Conservation (phyloP, 2,888 invertebrate genomes). For the Polydrusus tereticollis region DNA sequence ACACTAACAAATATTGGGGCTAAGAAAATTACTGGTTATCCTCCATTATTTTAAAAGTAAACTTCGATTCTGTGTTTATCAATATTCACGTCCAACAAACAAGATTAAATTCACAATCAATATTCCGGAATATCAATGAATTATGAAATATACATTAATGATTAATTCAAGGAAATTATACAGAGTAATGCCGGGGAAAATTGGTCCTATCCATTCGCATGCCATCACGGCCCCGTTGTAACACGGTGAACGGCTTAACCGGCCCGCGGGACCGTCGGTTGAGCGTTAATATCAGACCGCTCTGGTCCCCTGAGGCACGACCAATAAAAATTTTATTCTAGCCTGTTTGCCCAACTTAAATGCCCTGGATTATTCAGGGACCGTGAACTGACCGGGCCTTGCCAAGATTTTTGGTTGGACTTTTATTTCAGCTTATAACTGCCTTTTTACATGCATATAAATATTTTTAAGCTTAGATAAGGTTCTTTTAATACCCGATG, state of each 20-base stretch:
- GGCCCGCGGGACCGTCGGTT: constrained; percentile 27
- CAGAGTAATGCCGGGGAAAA: constrained; percentile 22
- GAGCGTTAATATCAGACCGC: constrained; percentile 38
- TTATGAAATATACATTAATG: neutral
- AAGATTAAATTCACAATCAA: neutral
- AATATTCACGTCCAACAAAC: too few relatives aligned
- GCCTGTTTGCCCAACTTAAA: constrained; percentile 27
- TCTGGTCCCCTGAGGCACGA: constrained; percentile 30
- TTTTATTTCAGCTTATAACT: neutral
- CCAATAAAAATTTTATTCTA: constrained; percentile 39
- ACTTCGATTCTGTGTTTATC: too few relatives aligned
- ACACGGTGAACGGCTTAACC: constrained; percentile 34
- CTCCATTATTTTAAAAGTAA: too few relatives aligned
- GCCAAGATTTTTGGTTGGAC: constrained; percentile 11
- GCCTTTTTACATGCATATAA: neutral
- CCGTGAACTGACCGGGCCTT: constrained; percentile 14
- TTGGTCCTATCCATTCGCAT: constrained; percentile 22
- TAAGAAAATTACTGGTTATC: too few relatives aligned
- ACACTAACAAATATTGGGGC: too few relatives aligned
- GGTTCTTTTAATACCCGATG: too few relatives aligned
- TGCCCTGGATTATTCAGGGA: constrained; percentile 33
- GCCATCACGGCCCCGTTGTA: constrained; percentile 22
- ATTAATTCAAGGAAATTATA: constrained; percentile 17
- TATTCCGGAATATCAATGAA: neutral
- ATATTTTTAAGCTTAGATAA: too few relatives aligned